Evolutionary conservation across 1,140 invertebrate genomes (phyloP).

Genomic region (Pseudomyrmex cubaensis): DNA sequence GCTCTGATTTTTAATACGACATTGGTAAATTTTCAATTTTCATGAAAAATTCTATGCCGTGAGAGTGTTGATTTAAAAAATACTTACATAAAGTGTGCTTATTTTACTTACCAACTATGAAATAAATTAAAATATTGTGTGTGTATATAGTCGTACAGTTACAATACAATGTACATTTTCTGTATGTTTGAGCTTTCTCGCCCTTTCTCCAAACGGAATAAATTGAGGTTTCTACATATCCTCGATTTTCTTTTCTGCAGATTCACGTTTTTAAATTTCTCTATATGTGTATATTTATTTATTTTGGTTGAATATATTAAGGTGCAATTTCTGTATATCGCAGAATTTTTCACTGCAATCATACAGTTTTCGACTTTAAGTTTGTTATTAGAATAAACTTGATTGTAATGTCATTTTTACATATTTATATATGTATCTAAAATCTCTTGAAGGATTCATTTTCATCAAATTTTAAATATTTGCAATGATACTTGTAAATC

Average conservation of each 20-base stretch:
- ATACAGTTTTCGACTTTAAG: too few relatives aligned
- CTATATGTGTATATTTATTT: conserved; percentile 60
- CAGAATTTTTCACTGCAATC: not conserved
- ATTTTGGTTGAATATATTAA: conserved; percentile 54
- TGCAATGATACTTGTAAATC: not conserved
- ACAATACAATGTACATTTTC: conserved; percentile 49
- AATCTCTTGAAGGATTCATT: too few relatives aligned
- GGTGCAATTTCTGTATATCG: not conserved
- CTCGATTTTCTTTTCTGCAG: conserved; percentile 25
- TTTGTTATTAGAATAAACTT: not conserved
- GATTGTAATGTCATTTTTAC: not conserved
- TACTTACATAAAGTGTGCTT: conserved; percentile 43
- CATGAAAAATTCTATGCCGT: not conserved
- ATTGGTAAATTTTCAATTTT: conserved; percentile 26
- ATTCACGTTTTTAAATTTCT: conserved; percentile 31
- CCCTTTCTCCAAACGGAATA: not conserved
- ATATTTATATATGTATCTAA: not conserved
- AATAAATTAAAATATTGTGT: conserved; percentile 71
- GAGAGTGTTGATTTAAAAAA: conserved; percentile 55
- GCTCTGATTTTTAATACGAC: conserved; percentile 2
- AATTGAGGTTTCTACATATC: conserved; percentile 22
- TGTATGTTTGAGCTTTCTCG: not conserved
- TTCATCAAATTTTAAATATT: too few relatives aligned
- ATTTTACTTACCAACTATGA: conserved; percentile 61
- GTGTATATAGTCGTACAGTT: conserved; percentile 37